A percentile compares a stretch with the other conserved stretches of the same genome.
Conservation (phyloP, 2,113 vertebrate species). For the Stomatorhinus ivindoensis region DNA sequence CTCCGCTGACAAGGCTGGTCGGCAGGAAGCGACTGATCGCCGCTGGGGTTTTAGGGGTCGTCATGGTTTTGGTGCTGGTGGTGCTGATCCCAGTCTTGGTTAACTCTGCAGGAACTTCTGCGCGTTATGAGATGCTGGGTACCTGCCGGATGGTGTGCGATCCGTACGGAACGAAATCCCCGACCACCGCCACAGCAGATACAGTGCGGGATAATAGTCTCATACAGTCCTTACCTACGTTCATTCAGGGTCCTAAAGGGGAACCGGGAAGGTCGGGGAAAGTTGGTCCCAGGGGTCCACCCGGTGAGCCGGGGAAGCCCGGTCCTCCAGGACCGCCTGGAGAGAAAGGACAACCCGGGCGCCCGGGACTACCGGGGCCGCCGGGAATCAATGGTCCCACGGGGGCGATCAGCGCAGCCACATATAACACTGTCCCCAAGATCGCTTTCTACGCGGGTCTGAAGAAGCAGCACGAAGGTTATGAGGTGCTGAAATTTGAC, state of each 20-base stretch:
- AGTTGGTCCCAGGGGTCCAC: constrained; percentile 75
- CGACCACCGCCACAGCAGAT: constrained; percentile 70
- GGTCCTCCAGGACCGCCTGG: constrained; percentile 80
- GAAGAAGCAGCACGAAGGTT: constrained; percentile 91
- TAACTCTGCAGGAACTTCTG: constrained; percentile 81
- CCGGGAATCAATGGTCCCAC: constrained; percentile 70
- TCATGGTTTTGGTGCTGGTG: constrained; percentile 90
- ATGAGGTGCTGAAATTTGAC: constrained; percentile 92
- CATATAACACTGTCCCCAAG: constrained; percentile 90
- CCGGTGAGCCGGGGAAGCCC: constrained; percentile 77
- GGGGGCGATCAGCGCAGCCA: constrained; percentile 87
- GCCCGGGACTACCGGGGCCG: constrained; percentile 71
- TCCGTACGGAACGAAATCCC: constrained; percentile 78
- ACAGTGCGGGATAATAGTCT: constrained; percentile 74
- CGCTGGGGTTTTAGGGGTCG: constrained; percentile 86
- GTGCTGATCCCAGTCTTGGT: constrained; percentile 94
- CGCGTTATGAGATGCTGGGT: constrained; percentile 92
- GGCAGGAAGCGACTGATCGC: constrained; percentile 89
- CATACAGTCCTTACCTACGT: constrained; percentile 85
- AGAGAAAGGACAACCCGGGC: constrained; percentile 73
- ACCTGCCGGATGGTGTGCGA: constrained; percentile 97
- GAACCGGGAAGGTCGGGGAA: constrained; percentile 81
- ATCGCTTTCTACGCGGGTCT: constrained; percentile 95
- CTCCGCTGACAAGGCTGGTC: constrained; percentile 78
- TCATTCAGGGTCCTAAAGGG: constrained; percentile 85